These are phyloP conservation scores for Candidula unifasciata DNA, from an alignment of 2,888 invertebrate species.

Conservation along the genomic window DNA sequence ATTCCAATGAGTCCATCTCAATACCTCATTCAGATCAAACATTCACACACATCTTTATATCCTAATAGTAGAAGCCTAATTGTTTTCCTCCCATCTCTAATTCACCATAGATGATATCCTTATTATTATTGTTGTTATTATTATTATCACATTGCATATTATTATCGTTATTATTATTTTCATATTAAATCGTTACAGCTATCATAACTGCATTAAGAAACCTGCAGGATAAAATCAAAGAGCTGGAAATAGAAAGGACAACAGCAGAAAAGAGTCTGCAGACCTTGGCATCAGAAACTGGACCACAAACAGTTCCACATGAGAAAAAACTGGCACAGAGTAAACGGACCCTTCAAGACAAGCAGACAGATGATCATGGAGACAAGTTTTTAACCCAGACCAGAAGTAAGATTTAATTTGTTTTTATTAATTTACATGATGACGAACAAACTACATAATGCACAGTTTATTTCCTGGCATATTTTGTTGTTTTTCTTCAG, in stretches of 20 bases:
- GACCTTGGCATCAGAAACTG: slow-evolving; percentile 70
- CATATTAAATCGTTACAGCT: slow-evolving; percentile 60
- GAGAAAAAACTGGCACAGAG: background rate
- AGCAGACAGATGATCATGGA: background rate
- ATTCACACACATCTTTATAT: too few species aligned
- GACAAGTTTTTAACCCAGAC: background rate
- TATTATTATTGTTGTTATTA: too few species aligned
- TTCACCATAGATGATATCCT: too few species aligned
- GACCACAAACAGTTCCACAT: slow-evolving; percentile 66
- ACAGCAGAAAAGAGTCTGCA: slow-evolving; percentile 73
- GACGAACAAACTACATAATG: too few species aligned
- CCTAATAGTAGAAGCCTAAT: too few species aligned
- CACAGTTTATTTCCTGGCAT: too few species aligned
- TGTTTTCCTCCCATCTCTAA: too few species aligned
- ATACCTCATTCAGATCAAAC: too few species aligned
- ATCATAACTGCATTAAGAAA: slow-evolving; percentile 74
- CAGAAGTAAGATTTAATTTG: background rate
- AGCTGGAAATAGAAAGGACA: slow-evolving; percentile 71
- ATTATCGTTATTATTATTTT: background rate
- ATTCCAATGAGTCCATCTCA: too few species aligned
- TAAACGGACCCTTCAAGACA: background rate
- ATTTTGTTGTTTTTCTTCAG: too few species aligned
- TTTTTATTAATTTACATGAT: too few species aligned
- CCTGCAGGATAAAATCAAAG: slow-evolving; percentile 73
- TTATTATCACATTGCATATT: background rate